phyloP scores from a whole-genome alignment of 2,113 vertebrate species.

The pig (Sus scrofa) region T2T-Sscrofa CM000819.6:44059501-44060000 shows the following conservation, averaged over 20 bases:
- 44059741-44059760: neutral
- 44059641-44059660: too few species aligned
- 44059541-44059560: neutral
- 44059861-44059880: neutral
- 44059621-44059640: neutral
- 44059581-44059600: neutral
- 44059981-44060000: neutral
- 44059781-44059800: neutral
- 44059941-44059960: neutral
- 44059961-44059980: neutral
- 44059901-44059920: neutral
- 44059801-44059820: neutral
- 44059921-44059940: neutral
- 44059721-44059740: neutral
- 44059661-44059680: too few species aligned
- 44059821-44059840: neutral
- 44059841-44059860: neutral
- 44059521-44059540: neutral
- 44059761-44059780: neutral
- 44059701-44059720: neutral
- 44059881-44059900: neutral
- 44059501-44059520: neutral
- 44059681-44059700: neutral
- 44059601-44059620: neutral
- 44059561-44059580: neutral